Evolutionary conservation across 2,113 vertebrate genomes (phyloP), one percentile per base, ranked within the genome.

Genomic region (Polypterus senegalus): DNA sequence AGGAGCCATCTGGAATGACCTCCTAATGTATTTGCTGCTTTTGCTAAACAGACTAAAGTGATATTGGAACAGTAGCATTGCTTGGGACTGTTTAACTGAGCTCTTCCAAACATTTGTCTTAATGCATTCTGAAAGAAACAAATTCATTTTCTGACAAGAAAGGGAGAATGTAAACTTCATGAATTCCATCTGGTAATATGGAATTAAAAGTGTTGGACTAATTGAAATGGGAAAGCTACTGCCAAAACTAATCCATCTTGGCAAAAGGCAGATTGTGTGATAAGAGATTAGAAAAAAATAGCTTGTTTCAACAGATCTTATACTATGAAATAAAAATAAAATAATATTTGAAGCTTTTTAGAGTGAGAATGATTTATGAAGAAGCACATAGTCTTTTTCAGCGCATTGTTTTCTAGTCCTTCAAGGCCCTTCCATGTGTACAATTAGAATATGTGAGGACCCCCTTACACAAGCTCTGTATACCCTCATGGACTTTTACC

Each of bases 231-330:
- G 71, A 76, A 74, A 82, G 72, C 72, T 75, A 74, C 76, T 74
- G 70, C 78, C 73, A 68, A 64, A 65, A 66, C 49, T 66, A 68
- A 70, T 65, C 72, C 62, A 74, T 68, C 80, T 70, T 83, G 76
- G 84, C 71, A 74, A 75, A 78, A 80, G 77, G 74, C 80, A 84
- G 79, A 82, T 80, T 77, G 80, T 72, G 69, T 68, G 71, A 77
- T 79, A 27, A 27, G 27, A 27, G 10, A 53, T 46, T n/a, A 43
- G 53, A 61, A 61, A 27, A 27, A 27, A 27, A 27, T 27, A 27
- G 27, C 2, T 27, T 27, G 27, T 27, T 27, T 27, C 27, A 27
- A 27, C 27, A 27, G 27, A 27, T 27, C 27, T 27, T 27, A 27
- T 27, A 27, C 27, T 27, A 27, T 27, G 27, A 27, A 27, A 27